phyloP scores from a whole-genome alignment of 2,113 vertebrate species.

The Abramis brama region DNA sequence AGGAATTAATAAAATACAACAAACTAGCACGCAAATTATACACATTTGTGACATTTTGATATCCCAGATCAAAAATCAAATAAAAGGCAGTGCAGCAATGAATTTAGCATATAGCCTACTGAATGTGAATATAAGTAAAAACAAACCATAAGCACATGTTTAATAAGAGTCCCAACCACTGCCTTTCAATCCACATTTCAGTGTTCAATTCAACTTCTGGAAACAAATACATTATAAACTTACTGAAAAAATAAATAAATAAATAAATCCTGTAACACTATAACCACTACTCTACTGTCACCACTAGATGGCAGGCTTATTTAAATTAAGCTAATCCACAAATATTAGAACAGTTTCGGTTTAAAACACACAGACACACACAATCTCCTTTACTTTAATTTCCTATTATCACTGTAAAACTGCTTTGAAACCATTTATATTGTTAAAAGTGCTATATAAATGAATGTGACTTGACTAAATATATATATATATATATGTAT shows the following conservation, averaged over 20 bases:
- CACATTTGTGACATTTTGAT: neutral
- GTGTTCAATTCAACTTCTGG: neutral
- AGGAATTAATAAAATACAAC: neutral
- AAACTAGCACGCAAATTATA: neutral
- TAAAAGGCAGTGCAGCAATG: neutral
- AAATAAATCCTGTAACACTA: neutral
- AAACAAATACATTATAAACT: neutral
- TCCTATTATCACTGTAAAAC: no score
- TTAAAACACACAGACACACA: neutral
- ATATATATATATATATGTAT: no score
- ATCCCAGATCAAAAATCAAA: neutral
- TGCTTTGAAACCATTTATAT: no score
- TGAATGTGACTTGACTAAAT: no score
- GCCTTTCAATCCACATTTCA: neutral
- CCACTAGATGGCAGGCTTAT: slow-evolving; percentile 21
- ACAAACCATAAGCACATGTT: neutral
- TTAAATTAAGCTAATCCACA: neutral
- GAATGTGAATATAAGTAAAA: neutral
- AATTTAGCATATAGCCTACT: neutral
- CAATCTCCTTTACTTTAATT: no score
- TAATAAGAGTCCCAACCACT: neutral
- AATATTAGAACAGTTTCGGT: neutral
- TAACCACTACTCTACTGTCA: neutral
- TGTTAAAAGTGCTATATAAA: no score
- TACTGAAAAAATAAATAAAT: no score